Evolutionary conservation across 2,797 vertebrate genomes (phyloP), one percentile per base, ranked within the genome.

Genomic region (Sparus aurata): DNA sequence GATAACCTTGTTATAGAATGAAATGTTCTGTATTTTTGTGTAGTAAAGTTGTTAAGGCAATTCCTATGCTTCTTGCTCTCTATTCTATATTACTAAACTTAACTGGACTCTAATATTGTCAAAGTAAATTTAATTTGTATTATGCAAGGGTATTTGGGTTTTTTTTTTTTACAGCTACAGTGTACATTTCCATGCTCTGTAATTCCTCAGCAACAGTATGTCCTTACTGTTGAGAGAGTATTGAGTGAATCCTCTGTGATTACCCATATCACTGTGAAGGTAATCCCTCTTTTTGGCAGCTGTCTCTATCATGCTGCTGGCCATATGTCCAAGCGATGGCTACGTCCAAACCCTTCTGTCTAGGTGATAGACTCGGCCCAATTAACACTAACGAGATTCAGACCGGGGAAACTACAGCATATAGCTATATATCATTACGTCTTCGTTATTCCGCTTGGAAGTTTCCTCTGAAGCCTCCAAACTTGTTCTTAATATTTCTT

Each of bases 241-340:
- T 83, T 87, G 83, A 76, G 70, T 78, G 62, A 79, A 80, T 75
- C 78, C 76, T 74, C 55, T 58, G 67, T 85, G 83, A 91, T 91
- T 82, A 85, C 77, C 79, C 82, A 45, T 81, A 82, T 89, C 73
- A 72, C 86, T 85, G 82, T 77, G 90, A 81, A 76, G 78, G 86
- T 93, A 92, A 92, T 92, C 92, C 88, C 65, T 87, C 76, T 87
- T 86, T 73, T 75, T 93, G 92, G 92, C 93, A 93, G 87, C 85
- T 59, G 27, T 66, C 53, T 25, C 58, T 34, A 58, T 83, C 88
- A 77, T 61, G 89, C 90, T 88, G 90, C 52, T 72, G 82, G 72
- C 93, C 93, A 93, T 94, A 92, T 94, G 92, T 90, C 91, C 82
- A 75, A 52, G 79, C 60, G 9, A 75, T 53, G 77, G 74, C 73